These are phyloP conservation scores for Porites cylindrica DNA, from an alignment of 92 coral and sea anemone species.

Conservation along the genomic window DNA sequence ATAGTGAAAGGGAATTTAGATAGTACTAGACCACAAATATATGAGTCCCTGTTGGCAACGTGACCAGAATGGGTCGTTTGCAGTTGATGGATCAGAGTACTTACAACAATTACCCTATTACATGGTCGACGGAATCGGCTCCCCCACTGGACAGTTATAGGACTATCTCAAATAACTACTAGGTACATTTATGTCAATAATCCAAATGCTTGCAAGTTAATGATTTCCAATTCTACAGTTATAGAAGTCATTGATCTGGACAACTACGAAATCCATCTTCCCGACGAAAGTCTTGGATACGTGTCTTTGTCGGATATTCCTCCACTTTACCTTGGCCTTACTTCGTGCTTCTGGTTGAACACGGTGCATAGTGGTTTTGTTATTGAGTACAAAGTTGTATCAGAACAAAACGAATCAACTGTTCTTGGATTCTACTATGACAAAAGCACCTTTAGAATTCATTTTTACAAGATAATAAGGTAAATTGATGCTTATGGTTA, in stretches of 20 bases:
- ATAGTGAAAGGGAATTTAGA: too few species aligned
- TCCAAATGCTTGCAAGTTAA: background rate
- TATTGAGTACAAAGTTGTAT: slow-evolving; percentile 25
- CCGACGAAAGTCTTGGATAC: background rate
- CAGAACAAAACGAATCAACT: background rate
- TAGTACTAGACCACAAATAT: too few species aligned
- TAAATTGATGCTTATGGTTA: background rate
- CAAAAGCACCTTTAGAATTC: background rate
- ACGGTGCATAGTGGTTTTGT: slow-evolving; percentile 38
- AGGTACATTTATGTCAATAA: background rate
- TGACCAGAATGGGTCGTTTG: too few species aligned
- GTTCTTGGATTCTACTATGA: slow-evolving; percentile 2
- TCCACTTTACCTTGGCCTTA: slow-evolving; percentile 30
- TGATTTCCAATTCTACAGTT: background rate
- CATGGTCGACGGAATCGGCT: too few species aligned
- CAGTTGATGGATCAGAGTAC: too few species aligned
- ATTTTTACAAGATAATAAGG: slow-evolving; percentile 6
- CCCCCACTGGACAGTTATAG: too few species aligned
- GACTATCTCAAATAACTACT: background rate
- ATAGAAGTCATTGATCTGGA: background rate
- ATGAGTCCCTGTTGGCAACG: too few species aligned
- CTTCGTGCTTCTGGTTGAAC: slow-evolving; percentile 60
- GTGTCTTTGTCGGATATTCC: slow-evolving; percentile 38
- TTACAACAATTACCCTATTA: too few species aligned
- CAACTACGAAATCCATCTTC: slow-evolving; percentile 27